Percentiles rank a stretch among this genome's conserved stretches.
Evolutionary conservation across 1,140 invertebrate genomes (phyloP).

Genomic region (Zaprionus lachaisei): DNA sequence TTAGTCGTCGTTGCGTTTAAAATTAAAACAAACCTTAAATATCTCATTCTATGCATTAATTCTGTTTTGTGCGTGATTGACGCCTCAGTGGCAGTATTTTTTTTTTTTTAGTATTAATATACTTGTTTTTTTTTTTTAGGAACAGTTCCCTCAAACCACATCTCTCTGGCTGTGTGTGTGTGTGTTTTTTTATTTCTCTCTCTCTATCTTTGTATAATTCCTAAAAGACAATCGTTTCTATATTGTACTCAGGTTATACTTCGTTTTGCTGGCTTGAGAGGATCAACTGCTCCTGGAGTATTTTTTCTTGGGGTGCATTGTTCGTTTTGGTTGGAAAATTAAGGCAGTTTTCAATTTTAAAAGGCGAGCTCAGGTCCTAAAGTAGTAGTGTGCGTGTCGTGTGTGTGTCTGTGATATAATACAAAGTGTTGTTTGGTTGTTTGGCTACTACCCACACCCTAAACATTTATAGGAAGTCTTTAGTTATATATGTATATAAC

Average conservation of each 20-base stretch:
- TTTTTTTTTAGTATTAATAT: conserved; percentile 18
- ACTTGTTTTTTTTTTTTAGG: conserved; percentile 34
- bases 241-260: conserved; percentile 67
- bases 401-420: conserved; percentile 72
- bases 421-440: conserved; percentile 62
- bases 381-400: conserved; percentile 56
- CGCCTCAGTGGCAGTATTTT: conserved; percentile 78
- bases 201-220: conserved; percentile 39
- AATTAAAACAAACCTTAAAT: conserved; percentile 78
- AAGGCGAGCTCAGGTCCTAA: conserved; percentile 59
- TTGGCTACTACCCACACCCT: conserved; percentile 77
- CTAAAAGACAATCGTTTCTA: conserved; percentile 64
- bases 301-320: conserved; percentile 71
- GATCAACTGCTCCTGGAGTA: conserved; percentile 41
- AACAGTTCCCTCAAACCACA: conserved; percentile 17
- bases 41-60: conserved; percentile 67
- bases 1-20: conserved; percentile 80
- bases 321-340: conserved; percentile 59
- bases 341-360: conserved; percentile 79
- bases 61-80: conserved; percentile 68
- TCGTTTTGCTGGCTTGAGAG: conserved; percentile 5
- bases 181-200: conserved; percentile 50
- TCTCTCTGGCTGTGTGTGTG: conserved; percentile 52
- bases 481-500: conserved; percentile 70
- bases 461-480: conserved; percentile 77